These are phyloP conservation scores for Anoura caudifer DNA, from an alignment of 2,113 vertebrate species.

Conservation along the genomic window DNA sequence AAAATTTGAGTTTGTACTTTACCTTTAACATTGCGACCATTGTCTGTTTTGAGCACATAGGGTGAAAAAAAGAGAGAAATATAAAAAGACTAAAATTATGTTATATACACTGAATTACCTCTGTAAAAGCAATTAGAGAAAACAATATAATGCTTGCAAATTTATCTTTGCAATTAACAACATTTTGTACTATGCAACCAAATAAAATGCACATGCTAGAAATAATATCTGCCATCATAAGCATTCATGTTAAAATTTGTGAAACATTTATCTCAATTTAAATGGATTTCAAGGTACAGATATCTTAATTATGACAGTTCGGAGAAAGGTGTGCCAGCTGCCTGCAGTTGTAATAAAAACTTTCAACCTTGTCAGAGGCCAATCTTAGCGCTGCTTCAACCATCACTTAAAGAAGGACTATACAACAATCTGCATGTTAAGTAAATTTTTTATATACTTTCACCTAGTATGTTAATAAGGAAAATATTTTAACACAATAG, in stretches of 20 bases:
- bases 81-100: slow-evolving; percentile 80
- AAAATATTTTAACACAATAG: background rate
- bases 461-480: background rate
- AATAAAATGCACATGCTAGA: slow-evolving; percentile 15
- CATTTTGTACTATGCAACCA: background rate
- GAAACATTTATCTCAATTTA: slow-evolving; percentile 19
- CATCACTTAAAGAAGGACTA: background rate
- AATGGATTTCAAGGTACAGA: background rate
- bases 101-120: slow-evolving; percentile 41
- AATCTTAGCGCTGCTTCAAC: background rate
- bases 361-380: slow-evolving; percentile 15
- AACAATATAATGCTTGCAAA: slow-evolving; percentile 42
- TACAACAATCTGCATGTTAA: background rate
- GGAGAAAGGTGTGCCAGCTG: background rate
- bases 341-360: background rate
- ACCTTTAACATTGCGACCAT: slow-evolving; percentile 97
- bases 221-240: background rate
- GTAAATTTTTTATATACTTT: background rate
- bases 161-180: background rate
- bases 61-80: slow-evolving; percentile 78
- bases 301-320: background rate
- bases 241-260: background rate
- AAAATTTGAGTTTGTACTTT: slow-evolving; percentile 81
- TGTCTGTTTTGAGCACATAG: slow-evolving; percentile 90
- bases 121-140: slow-evolving; percentile 63